phyloP scores from a whole-genome alignment of 2,888 invertebrate species.

The Agrotis clavis region DNA sequence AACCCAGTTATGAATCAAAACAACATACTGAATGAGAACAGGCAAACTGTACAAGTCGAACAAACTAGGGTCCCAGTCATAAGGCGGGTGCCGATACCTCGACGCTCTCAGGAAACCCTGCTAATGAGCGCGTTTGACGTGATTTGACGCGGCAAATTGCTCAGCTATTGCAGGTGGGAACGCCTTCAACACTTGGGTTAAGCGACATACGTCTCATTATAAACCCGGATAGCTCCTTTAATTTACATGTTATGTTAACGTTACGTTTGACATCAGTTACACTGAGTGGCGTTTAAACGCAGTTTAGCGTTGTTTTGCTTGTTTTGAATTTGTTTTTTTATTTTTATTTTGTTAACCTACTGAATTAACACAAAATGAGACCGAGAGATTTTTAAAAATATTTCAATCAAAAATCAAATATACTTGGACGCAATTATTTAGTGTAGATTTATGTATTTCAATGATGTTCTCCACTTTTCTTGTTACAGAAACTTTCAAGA shows the following conservation, averaged over 20 bases:
- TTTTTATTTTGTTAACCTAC: too few species aligned
- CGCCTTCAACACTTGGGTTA: constrained; percentile 51
- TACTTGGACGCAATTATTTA: too few species aligned
- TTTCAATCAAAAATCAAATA: too few species aligned
- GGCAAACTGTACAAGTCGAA: constrained; percentile 30
- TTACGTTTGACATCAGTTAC: constrained; percentile 15
- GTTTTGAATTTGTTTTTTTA: constrained; percentile 8
- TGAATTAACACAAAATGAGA: too few species aligned
- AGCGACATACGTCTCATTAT: constrained; percentile 50
- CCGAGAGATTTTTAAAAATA: too few species aligned
- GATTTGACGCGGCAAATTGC: constrained; percentile 82
- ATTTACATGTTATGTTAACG: constrained; percentile 42
- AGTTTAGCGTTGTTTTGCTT: neutral
- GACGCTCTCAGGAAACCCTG: constrained; percentile 43
- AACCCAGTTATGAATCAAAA: constrained; percentile 23
- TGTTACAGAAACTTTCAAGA: constrained; percentile 19
- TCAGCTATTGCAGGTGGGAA: constrained; percentile 65
- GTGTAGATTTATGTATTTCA: too few species aligned
- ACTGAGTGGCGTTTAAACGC: constrained; percentile 15
- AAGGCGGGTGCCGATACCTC: constrained; percentile 31
- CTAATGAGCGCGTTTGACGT: constrained; percentile 83
- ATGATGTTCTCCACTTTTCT: neutral
- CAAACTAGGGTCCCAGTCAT: constrained; percentile 31
- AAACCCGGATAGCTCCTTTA: constrained; percentile 40
- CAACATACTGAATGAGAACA: constrained; percentile 30